Evolutionary conservation across 2,888 invertebrate species (phyloP).

Genomic region (Tenthredo amoena): DNA sequence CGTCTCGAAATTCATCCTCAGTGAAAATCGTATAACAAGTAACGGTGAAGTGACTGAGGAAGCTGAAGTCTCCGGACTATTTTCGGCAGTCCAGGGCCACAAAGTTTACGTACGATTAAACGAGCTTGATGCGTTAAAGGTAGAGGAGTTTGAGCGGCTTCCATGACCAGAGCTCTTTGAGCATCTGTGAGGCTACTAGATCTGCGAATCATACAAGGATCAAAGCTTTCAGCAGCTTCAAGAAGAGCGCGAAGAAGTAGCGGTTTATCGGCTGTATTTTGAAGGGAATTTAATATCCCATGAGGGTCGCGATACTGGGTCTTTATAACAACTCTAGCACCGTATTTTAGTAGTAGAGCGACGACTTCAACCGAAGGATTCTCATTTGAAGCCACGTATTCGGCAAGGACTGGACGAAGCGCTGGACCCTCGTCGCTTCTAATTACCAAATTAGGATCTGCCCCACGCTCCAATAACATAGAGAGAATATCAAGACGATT

Average conservation of each 20-base stretch:
- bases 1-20: neutral
- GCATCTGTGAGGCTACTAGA: slow-evolving; percentile 83
- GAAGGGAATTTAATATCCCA: slow-evolving; percentile 89
- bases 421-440: slow-evolving; percentile 87
- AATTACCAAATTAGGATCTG: slow-evolving; percentile 88
- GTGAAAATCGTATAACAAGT: slow-evolving; percentile 84
- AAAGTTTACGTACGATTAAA: slow-evolving; percentile 80
- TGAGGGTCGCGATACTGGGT: slow-evolving; percentile 92
- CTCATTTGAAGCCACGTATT: slow-evolving; percentile 89
- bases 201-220: slow-evolving; percentile 88
- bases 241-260: slow-evolving; percentile 83
- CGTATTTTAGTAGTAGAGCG: slow-evolving; percentile 85
- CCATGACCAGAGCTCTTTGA: slow-evolving; percentile 84
- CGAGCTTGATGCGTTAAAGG: slow-evolving; percentile 84
- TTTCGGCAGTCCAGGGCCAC: slow-evolving; percentile 82
- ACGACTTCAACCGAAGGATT: slow-evolving; percentile 85
- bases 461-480: slow-evolving; percentile 86
- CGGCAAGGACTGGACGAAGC: slow-evolving; percentile 89
- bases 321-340: slow-evolving; percentile 90
- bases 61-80: slow-evolving; percentile 82
- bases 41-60: slow-evolving; percentile 84
- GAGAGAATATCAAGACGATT: slow-evolving; percentile 84
- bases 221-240: slow-evolving; percentile 88
- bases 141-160: slow-evolving; percentile 84
- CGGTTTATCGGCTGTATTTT: slow-evolving; percentile 81